These are phyloP conservation scores for Ptychadena robeensis DNA, from an alignment of 2,797 vertebrate genomes.

Conservation along the genomic window DNA sequence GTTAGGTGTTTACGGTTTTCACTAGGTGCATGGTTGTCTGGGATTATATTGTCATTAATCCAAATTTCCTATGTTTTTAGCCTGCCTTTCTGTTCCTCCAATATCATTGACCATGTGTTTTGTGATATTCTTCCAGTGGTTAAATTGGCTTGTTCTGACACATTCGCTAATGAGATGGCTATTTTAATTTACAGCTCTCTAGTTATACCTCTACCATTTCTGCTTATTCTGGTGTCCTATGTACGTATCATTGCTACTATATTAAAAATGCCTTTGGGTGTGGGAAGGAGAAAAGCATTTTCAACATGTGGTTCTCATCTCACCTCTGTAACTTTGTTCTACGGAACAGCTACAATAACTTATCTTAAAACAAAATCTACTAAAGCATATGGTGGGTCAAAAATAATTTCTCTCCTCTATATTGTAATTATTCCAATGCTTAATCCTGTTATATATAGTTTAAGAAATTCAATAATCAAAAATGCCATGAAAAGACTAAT, in stretches of 20 bases:
- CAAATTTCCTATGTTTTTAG: conserved; percentile 44
- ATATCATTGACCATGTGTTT: conserved; percentile 53
- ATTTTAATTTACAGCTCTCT: conserved; percentile 43
- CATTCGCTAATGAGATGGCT: conserved; percentile 41
- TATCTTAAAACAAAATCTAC: conserved; percentile 60
- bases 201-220: conserved; percentile 68
- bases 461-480: conserved; percentile 41
- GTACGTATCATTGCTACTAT: conserved; percentile 53
- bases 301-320: conserved; percentile 66
- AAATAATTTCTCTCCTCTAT: conserved; percentile 62
- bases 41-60: conserved; percentile 22
- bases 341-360: conserved; percentile 63
- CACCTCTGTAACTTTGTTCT: conserved; percentile 63
- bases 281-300: conserved; percentile 54
- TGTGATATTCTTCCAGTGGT: conserved; percentile 58
- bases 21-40: conserved; percentile 14
- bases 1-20: conserved; percentile 15
- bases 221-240: conserved; percentile 62
- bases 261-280: conserved; percentile 51
- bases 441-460: conserved; percentile 64
- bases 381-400: conserved; percentile 58
- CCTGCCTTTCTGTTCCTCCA: conserved; percentile 42
- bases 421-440: conserved; percentile 62
- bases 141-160: conserved; percentile 53
- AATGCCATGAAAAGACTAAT: conserved; percentile 23